phyloP scores from a whole-genome alignment of 2,888 invertebrate species.

The Lochmaea capreae region DNA sequence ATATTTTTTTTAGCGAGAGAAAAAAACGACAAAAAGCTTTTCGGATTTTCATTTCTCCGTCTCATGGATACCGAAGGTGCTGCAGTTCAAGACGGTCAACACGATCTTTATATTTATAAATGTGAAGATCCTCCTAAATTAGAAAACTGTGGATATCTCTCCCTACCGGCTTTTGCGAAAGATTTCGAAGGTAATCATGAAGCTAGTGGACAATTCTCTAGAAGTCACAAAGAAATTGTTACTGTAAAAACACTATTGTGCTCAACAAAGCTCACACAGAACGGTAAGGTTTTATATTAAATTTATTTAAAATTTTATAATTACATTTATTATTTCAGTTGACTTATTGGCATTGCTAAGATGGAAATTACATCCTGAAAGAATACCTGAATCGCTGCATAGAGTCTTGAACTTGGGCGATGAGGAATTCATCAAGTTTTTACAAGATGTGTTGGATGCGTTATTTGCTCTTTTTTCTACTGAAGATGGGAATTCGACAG shows the following conservation, averaged over 20 bases:
- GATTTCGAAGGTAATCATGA: slow-evolving; percentile 73
- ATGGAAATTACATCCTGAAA: slow-evolving; percentile 91
- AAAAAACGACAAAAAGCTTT: slow-evolving; percentile 89
- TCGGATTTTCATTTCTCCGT: slow-evolving; percentile 91
- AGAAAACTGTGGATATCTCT: slow-evolving; percentile 74
- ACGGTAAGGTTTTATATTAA: slow-evolving; percentile 70
- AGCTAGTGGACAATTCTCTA: slow-evolving; percentile 73
- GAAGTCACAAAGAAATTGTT: slow-evolving; percentile 87
- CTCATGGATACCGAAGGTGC: slow-evolving; percentile 93
- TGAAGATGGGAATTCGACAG: slow-evolving; percentile 90
- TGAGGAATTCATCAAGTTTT: slow-evolving; percentile 93
- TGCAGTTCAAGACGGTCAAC: slow-evolving; percentile 86
- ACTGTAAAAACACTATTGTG: slow-evolving; percentile 86
- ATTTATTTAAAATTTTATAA: neutral
- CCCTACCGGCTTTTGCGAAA: slow-evolving; percentile 73
- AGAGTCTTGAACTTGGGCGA: slow-evolving; percentile 85
- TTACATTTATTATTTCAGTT: slow-evolving; percentile 67
- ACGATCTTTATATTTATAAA: slow-evolving; percentile 93
- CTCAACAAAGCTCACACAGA: slow-evolving; percentile 97
- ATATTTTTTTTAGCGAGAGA: slow-evolving; percentile 75
- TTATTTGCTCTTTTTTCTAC: slow-evolving; percentile 94
- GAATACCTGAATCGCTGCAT: slow-evolving; percentile 86
- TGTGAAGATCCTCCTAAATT: slow-evolving; percentile 85
- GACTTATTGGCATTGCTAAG: slow-evolving; percentile 89
- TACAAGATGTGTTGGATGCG: slow-evolving; percentile 94